phyloP scores from a whole-genome alignment of 2,797 vertebrate species.

The Gephyroberyx darwinii region DNA sequence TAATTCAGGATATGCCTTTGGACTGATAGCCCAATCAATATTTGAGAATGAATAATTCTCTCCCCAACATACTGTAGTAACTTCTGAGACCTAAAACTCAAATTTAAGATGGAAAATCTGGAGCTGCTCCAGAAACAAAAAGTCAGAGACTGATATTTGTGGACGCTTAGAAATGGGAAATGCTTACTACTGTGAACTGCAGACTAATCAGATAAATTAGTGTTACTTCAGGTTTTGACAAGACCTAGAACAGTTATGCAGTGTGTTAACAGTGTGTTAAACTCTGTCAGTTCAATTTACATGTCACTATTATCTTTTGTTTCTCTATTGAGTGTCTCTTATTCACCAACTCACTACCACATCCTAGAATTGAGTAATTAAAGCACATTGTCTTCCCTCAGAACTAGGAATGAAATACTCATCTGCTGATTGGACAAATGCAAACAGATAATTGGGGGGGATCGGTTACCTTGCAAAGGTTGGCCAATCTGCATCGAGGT shows the following conservation, averaged over 20 bases:
- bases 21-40: too few relatives aligned
- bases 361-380: background rate
- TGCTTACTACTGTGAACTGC: slow-evolving; percentile 40
- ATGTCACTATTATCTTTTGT: slow-evolving; percentile 1
- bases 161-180: too few relatives aligned
- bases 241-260: slow-evolving; percentile 31
- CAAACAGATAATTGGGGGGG: background rate
- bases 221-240: slow-evolving; percentile 57
- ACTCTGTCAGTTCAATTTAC: slow-evolving; percentile 4
- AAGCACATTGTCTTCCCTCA: background rate
- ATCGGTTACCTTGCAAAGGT: slow-evolving; percentile 89
- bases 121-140: too few relatives aligned
- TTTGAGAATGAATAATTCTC: too few relatives aligned
- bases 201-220: slow-evolving; percentile 60
- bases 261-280: slow-evolving; percentile 14
- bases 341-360: background rate
- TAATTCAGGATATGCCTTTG: background rate
- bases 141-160: too few relatives aligned
- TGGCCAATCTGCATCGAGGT: slow-evolving; percentile 95
- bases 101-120: too few relatives aligned
- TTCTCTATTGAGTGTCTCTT: background rate
- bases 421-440: background rate
- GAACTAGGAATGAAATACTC: background rate
- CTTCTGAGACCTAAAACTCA: too few relatives aligned
- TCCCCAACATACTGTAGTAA: too few relatives aligned